These are phyloP conservation scores for Chionomys nivalis DNA, from an alignment of 2,113 vertebrate genomes.

Conservation along the genomic window DNA sequence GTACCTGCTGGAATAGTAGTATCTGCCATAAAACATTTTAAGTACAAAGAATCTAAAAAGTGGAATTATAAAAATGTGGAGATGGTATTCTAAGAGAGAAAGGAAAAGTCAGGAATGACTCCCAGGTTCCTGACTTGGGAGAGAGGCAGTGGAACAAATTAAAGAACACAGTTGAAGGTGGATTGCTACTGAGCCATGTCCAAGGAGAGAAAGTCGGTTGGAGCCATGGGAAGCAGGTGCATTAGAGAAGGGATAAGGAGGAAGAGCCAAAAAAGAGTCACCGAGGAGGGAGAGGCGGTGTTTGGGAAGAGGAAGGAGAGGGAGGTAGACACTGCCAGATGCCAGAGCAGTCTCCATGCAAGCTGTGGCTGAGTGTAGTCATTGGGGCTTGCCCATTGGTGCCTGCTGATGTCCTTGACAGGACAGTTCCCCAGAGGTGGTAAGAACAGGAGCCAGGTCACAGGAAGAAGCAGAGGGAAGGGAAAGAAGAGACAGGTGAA, in stretches of 20 bases:
- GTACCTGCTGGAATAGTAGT: not conserved
- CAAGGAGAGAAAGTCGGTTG: not conserved
- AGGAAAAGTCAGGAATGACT: constrained; percentile 30
- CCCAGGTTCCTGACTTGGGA: not conserved
- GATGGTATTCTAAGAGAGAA: not conserved
- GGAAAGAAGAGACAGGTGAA: not conserved
- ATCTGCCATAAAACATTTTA: constrained; percentile 19
- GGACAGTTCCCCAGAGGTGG: not conserved
- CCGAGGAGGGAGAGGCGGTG: not conserved
- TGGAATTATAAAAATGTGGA: not conserved
- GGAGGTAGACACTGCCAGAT: not conserved
- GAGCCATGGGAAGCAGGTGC: not conserved
- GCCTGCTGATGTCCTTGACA: constrained; percentile 29
- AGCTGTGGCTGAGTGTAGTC: not conserved
- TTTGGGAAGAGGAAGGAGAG: not conserved
- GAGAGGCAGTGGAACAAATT: not conserved
- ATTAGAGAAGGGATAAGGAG: constrained; percentile 11
- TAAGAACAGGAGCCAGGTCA: constrained; percentile 34
- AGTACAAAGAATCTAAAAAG: constrained; percentile 14
- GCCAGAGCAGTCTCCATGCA: not conserved
- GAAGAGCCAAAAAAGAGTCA: not conserved
- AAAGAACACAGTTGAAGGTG: not conserved
- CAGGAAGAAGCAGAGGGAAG: not conserved
- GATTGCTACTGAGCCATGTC: not conserved
- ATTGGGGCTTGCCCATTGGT: not conserved